A percentile compares a stretch with the other conserved stretches of the same genome.
Evolutionary conservation across 2,113 vertebrate species (phyloP).

Genomic region (Camelus dromedarius): DNA sequence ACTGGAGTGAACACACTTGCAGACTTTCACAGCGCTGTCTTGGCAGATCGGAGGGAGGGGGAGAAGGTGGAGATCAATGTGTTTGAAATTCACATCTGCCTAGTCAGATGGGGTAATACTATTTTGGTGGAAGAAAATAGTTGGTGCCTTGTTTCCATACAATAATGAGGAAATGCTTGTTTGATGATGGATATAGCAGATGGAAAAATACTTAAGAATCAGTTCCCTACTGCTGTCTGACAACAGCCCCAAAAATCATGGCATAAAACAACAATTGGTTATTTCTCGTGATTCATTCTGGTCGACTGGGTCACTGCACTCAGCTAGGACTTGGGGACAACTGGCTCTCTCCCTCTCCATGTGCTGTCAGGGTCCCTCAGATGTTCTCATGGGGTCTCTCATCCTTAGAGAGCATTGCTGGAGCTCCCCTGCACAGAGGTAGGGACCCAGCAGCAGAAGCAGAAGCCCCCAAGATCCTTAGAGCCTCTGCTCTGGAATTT

Average conservation of each 20-base stretch:
- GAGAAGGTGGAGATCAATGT: neutral
- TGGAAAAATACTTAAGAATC: neutral
- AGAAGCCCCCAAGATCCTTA: no score
- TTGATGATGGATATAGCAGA: neutral
- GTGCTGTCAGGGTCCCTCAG: neutral
- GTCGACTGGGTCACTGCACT: neutral
- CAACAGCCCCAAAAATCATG: neutral
- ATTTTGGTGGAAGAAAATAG: neutral
- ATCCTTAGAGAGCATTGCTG: accelerated
- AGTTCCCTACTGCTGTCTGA: no score
- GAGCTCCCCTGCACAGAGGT: neutral
- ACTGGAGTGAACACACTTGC: neutral
- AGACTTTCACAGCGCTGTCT: neutral
- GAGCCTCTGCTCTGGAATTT: neutral
- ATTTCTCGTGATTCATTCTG: neutral
- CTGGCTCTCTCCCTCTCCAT: neutral
- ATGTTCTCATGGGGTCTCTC: neutral
- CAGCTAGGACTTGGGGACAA: neutral
- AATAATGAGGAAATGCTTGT: neutral
- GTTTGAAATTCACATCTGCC: no score
- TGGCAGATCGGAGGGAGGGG: no score
- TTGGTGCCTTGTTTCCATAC: neutral
- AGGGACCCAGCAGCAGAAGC: no score
- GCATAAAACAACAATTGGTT: neutral
- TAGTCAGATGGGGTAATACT: neutral